phyloP scores from a whole-genome alignment of 2,797 vertebrate species.

The Eurystomus glaucurus region DNA sequence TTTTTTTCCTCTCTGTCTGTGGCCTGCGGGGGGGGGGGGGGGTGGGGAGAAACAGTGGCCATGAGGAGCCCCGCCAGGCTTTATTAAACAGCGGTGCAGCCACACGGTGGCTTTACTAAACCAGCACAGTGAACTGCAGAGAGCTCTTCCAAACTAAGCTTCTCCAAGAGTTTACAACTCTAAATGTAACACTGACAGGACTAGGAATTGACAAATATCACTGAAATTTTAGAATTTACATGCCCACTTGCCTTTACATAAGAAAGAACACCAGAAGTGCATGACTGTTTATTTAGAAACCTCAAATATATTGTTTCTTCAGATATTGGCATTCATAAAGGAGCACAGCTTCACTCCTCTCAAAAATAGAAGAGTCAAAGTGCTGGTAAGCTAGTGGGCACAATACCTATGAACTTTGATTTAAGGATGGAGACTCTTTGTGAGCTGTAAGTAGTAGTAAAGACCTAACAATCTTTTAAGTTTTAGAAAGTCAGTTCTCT shows the following conservation, averaged over 20 bases:
- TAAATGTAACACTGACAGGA: not conserved
- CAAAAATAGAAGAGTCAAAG: not conserved
- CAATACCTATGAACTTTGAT: not conserved
- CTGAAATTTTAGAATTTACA: not conserved
- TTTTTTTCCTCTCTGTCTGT: too few species aligned
- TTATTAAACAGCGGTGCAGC: too few species aligned
- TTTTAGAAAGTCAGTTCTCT: not conserved
- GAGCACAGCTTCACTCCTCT: not conserved
- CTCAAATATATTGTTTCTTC: not conserved
- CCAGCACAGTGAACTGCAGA: not conserved
- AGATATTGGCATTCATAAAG: not conserved
- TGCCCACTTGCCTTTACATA: not conserved
- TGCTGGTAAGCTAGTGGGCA: not conserved
- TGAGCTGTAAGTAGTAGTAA: not conserved
- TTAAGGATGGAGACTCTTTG: not conserved
- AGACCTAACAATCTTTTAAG: not conserved
- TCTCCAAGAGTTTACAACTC: not conserved
- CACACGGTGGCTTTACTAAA: too few species aligned
- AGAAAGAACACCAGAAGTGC: not conserved
- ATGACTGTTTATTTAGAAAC: not conserved
- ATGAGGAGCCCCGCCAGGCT: too few species aligned
- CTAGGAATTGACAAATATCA: not conserved
- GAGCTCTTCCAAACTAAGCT: not conserved
- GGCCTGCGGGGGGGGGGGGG: too few species aligned
- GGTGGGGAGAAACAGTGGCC: too few species aligned